Evolutionary conservation across 2,797 vertebrate genomes (phyloP), one percentile per base, ranked within the genome.

Genomic region (Limosa lapponica): DNA sequence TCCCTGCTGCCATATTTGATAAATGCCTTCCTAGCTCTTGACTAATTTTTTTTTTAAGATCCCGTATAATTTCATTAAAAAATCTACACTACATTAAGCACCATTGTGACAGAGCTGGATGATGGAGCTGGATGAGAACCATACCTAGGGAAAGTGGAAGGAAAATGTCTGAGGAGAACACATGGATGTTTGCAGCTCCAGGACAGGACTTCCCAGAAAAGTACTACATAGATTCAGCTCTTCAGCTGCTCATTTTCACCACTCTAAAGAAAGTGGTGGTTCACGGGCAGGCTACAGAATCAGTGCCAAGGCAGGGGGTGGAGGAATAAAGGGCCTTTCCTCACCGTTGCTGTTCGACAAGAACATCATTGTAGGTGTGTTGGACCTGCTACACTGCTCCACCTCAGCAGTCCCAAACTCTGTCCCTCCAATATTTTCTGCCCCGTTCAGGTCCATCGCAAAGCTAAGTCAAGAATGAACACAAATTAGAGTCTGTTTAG

Each of bases 271-370:
- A 64, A 48, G 13, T 7, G 6, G 13, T 41, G 12, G 13, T 41
- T 67, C n/a, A 23, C 15, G 12, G 30, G 43, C 55, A 71, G 44
- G 16, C 16, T 11, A 54, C 2, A 24, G 16, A 58, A 34, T 28
- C 0, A 0, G 11, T 37, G 39, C 13, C 17, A 62, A 23, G 44
- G 20, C 6, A 30, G 11, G 13, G 8, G 6, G 8, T 73, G 14
- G 28, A 79, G 8, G 13, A 58, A 9, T 3, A 54, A 48, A 41
- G 30, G 6, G 4, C 9, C 6, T 69, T 54, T 52, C n/a, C 48
- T 71, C 57, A 28, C 20, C 39, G 5, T 16, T n/a, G 17, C 10
- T 5, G 0, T 52, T 66, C 27, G 57, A 1, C 0, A 3, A 23
- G 3, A 37, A 10, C 16, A 46, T 48, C 8, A 34, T 9, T 3